A percentile compares a stretch with the other conserved stretches of the same genome.
Evolutionary conservation across 2,113 vertebrate genomes (phyloP).

Genomic region (Lonchura striata): DNA sequence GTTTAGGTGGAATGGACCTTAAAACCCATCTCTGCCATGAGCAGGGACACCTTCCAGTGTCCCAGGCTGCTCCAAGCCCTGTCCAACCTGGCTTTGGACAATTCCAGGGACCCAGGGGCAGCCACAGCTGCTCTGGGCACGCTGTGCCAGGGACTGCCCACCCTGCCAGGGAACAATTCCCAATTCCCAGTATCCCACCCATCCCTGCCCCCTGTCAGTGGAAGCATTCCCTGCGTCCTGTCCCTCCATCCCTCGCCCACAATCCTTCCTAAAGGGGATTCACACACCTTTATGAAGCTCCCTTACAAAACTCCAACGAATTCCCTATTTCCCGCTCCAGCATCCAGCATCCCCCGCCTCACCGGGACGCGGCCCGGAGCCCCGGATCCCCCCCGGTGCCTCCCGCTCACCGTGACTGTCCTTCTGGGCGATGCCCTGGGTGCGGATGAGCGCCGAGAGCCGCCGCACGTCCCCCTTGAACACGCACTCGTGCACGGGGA

Average conservation of each 20-base stretch:
- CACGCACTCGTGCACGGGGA: slow-evolving; percentile 95
- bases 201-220: neutral
- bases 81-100: neutral
- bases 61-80: neutral
- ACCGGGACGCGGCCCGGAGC: neutral
- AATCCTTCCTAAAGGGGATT: neutral
- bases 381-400: neutral
- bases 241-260: neutral
- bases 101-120: neutral
- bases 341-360: neutral
- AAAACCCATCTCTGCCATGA: neutral
- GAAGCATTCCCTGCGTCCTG: neutral
- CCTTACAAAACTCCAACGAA: neutral
- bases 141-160: neutral
- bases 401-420: slow-evolving; percentile 87
- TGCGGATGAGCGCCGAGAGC: slow-evolving; percentile 93
- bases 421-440: slow-evolving; percentile 94
- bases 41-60: rapidly evolving
- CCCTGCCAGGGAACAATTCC: neutral
- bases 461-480: slow-evolving; percentile 93
- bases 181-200: neutral
- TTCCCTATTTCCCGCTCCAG: neutral
- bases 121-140: neutral
- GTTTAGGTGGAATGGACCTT: neutral
- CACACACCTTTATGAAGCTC: neutral